Evolutionary conservation across 2,888 invertebrate species (phyloP).

Genomic region (Limnephilus lunatus): DNA sequence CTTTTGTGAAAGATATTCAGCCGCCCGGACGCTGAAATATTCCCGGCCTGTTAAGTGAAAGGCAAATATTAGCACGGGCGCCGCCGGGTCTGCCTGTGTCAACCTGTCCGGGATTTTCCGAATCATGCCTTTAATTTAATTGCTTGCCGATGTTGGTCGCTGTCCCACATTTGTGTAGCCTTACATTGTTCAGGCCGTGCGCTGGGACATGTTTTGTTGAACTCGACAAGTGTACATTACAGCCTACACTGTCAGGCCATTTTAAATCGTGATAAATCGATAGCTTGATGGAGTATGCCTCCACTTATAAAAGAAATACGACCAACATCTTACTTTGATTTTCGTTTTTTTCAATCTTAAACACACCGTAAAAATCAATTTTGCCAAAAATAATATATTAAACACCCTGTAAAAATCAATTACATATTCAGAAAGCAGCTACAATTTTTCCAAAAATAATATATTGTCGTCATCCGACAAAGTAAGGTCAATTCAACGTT

Average conservation of each 20-base stretch:
- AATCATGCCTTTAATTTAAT: conserved; percentile 31
- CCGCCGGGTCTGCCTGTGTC: background rate
- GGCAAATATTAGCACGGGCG: conserved; percentile 19
- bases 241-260: background rate
- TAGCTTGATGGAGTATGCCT: background rate
- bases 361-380: no score
- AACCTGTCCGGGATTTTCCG: background rate
- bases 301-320: background rate
- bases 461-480: no score
- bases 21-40: background rate
- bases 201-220: background rate
- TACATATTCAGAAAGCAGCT: no score
- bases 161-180: background rate
- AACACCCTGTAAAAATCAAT: no score
- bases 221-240: background rate
- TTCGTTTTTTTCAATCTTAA: no score
- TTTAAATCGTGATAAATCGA: background rate
- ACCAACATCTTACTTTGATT: no score
- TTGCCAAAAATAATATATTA: no score
- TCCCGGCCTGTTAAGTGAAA: background rate
- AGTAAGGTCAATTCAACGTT: no score
- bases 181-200: background rate
- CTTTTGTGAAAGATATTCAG: background rate
- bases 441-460: no score
- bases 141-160: background rate